Percentiles rank a stretch among this genome's conserved stretches.
Evolutionary conservation across 2,888 invertebrate genomes (phyloP).

Genomic region (Spodoptera littoralis): DNA sequence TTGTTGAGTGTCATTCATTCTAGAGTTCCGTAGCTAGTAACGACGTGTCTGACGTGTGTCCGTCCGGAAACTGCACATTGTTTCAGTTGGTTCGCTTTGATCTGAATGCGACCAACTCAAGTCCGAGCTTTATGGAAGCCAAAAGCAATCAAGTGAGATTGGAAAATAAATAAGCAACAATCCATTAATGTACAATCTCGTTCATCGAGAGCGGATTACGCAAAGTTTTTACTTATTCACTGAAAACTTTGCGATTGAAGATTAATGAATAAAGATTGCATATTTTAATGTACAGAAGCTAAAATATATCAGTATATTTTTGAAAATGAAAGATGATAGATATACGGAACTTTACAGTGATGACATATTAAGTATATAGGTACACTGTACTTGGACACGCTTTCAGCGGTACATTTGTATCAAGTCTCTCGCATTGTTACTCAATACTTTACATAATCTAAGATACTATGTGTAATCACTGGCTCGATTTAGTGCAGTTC

Average conservation of each 20-base stretch:
- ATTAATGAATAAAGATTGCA: neutral
- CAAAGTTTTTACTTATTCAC: no score
- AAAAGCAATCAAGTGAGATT: neutral
- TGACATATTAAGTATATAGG: slow-evolving; percentile 10
- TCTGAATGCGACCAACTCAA: slow-evolving; percentile 4
- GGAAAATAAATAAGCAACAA: neutral
- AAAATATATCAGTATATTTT: neutral
- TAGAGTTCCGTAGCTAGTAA: slow-evolving; percentile 36
- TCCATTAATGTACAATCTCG: neutral
- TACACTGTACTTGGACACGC: slow-evolving; percentile 10
- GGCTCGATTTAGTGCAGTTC: neutral
- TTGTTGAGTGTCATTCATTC: slow-evolving; percentile 17
- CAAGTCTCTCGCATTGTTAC: slow-evolving; percentile 13
- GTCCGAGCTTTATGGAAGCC: neutral
- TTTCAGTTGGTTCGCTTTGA: slow-evolving; percentile 5
- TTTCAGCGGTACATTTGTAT: slow-evolving; percentile 5
- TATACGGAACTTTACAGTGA: slow-evolving; percentile 34
- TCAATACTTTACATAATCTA: slow-evolving; percentile 16
- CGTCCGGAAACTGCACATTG: slow-evolving; percentile 14
- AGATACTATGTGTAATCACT: slow-evolving; percentile 4
- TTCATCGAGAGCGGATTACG: no score
- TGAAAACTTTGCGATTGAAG: neutral
- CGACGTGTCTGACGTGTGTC: slow-evolving; percentile 18
- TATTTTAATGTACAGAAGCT: no score
- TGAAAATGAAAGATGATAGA: slow-evolving; percentile 1